These are phyloP conservation scores for Lamproptera curius DNA, from an alignment of 2,888 invertebrate species.

Conservation along the genomic window DNA sequence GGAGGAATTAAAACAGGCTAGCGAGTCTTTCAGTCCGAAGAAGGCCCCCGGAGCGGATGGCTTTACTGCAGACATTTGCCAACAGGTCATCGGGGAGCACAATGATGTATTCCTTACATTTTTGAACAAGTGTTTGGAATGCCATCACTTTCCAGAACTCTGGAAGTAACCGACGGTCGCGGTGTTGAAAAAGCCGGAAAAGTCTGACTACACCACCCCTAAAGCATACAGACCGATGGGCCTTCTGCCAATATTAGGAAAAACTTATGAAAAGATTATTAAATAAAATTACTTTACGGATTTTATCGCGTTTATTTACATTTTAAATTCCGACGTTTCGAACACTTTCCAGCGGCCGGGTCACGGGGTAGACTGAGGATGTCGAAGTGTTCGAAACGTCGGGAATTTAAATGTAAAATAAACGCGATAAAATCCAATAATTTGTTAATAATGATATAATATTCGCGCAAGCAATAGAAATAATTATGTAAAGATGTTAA, in stretches of 20 bases:
- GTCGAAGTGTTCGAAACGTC: too few relatives aligned
- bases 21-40: background rate
- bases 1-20: background rate
- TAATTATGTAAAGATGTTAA: too few relatives aligned
- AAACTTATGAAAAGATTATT: constrained; percentile 21
- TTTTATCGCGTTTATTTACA: too few relatives aligned
- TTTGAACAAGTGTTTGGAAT: constrained; percentile 16
- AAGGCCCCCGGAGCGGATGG: constrained; percentile 16
- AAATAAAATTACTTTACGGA: too few relatives aligned
- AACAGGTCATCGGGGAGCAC: background rate
- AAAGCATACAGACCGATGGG: too few relatives aligned
- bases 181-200: constrained; percentile 21
- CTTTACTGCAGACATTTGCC: constrained; percentile 25
- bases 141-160: constrained; percentile 10
- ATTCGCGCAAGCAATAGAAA: too few relatives aligned
- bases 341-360: too few relatives aligned
- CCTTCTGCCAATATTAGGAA: constrained; percentile 23
- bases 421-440: too few relatives aligned
- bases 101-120: background rate
- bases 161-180: constrained; percentile 23
- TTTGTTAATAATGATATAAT: too few relatives aligned
- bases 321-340: too few relatives aligned
- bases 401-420: too few relatives aligned
- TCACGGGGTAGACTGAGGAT: too few relatives aligned
- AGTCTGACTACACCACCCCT: constrained; percentile 16